Conservation (phyloP, 37 sponge, comb jelly and placozoan species). For the Geodia barretti region DNA sequence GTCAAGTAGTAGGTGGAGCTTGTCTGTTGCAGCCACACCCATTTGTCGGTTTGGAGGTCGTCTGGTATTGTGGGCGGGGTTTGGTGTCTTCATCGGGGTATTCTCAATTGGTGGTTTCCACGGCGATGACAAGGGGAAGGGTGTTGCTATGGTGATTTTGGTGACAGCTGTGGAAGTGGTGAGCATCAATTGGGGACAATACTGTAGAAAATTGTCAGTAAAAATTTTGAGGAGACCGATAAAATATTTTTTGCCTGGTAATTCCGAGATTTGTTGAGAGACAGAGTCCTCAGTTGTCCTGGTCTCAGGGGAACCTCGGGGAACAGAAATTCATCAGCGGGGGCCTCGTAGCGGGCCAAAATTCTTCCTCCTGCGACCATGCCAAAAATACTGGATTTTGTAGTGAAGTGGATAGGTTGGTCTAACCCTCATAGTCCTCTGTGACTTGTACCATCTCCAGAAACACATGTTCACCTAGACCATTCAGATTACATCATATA, state of each 20-base stretch:
- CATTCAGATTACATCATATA: neutral
- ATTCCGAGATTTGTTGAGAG: conserved; percentile 51
- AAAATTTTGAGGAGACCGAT: too few relatives aligned
- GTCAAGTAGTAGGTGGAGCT: conserved; percentile 19
- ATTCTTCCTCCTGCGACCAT: conserved; percentile 71
- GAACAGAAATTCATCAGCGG: conserved; percentile 66
- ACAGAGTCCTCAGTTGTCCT: conserved; percentile 7
- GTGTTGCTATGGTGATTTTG: neutral
- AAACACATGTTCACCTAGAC: conserved; percentile 74
- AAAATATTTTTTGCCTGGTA: conserved; percentile 48
- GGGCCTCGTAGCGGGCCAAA: conserved; percentile 67
- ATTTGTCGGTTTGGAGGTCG: too few relatives aligned
- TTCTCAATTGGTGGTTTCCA: neutral
- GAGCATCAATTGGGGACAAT: conserved; percentile 46
- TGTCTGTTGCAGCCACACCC: conserved; percentile 9
- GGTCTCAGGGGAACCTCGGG: conserved; percentile 14
- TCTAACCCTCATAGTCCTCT: conserved; percentile 60
- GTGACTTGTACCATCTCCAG: conserved; percentile 77
- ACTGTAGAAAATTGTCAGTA: too few relatives aligned
- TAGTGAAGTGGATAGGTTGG: too few relatives aligned
- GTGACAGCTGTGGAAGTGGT: conserved; percentile 30
- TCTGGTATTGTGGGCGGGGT: too few relatives aligned
- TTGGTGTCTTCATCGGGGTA: neutral
- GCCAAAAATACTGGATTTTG: neutral
- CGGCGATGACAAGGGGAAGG: neutral